Base-by-base conservation (phyloP, 2,797 vertebrate species). In the Rhincodon typus region DNA sequence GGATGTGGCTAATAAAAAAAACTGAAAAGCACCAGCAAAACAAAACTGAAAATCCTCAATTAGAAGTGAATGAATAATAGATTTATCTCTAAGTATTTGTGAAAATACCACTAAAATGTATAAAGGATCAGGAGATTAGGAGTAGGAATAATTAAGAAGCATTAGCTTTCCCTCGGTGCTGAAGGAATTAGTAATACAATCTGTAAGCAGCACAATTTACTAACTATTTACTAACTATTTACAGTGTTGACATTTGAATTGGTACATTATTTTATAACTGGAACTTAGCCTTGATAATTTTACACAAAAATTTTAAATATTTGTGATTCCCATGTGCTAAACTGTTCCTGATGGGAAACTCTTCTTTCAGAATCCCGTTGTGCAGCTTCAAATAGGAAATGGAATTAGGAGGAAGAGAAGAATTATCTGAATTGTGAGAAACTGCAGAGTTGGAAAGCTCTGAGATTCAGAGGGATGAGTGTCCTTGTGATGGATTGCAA, bases 231-330 rank as follows among this genome's bases (percentile, higher is more conserved):
- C 25, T 94, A 15, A 2, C 46, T 74, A 42, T 8, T 94, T 77
- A 34, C 38, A 94, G 67, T 38, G 27, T 42, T 74, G 94, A 42
- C 53, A 53, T 25, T 53, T 94, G 94, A 94, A 53, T 50, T 46
- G 69, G 42, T 72, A 53, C 13, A 74, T 30, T 70, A 17, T 30
- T 50, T 94, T 74, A 74, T 34, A 27, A 74, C 10, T 50, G 69
- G 27, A 94, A 94, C 3, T 94, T 10, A 74, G 69, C 69, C 38
- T 74, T 50, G 13, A 94, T 94, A 53, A 94, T 53, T 94, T 94
- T 72, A 13, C 46, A 19, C 23, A 72, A n/a, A 7, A 42, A 94
- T 94, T 27, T 46, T 69, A 94, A 94, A 50, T 46, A 21, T 46
- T 25, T 74, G 93, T 21, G 67, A 50, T 50, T 72, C 42, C 25